Evolutionary conservation across 2,797 vertebrate genomes (phyloP), one percentile per base, ranked within the genome.

Genomic region (Eulemur albifrons): DNA sequence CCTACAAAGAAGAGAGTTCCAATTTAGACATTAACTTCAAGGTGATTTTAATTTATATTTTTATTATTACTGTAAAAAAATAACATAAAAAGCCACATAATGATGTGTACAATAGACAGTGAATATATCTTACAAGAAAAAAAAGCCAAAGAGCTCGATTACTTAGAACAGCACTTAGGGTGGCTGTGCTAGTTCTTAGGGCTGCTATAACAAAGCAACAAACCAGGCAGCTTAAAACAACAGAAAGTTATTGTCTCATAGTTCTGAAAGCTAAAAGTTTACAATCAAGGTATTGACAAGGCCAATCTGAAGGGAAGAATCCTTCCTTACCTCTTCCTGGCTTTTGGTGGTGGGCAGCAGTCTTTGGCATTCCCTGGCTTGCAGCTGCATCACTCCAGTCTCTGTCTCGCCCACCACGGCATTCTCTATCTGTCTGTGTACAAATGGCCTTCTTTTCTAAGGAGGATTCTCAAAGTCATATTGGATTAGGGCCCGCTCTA

Each of bases 1-100:
- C 98, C 9, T 98, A 98, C 92, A 98, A 96, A 84, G 90, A 81
- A 1, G 98, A 98, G 52, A 82, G 13, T 0, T 48, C 84, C 32
- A 65, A 59, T 75, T 38, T 85, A 43, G 63, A 30, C 65, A 2
- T 88, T 23, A 38, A 8, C 4, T 63, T 93, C 0, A 45, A 97
- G 98, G 98, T 98, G 77, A 98, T 57, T 86, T 75, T 81, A 90
- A 72, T 52, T 65, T 7, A 40, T 52, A 2, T 38, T 87, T 82
- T 77, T 67, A 8, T 4, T 10, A 50, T n/a, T 63, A 10, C 50
- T 87, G 10, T 89, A 73, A 85, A 48, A 48, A 59, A 67, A 63
- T n/a, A 35, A 67, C 63, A 67, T 57, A 1, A 73, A 83, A 89
- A 76, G 20, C 30, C 23, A 84, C 1, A 7, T 12, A 45, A 65